These are phyloP conservation scores for Xerus inauris DNA, from an alignment of 2,113 vertebrate genomes.

Conservation along the genomic window DNA sequence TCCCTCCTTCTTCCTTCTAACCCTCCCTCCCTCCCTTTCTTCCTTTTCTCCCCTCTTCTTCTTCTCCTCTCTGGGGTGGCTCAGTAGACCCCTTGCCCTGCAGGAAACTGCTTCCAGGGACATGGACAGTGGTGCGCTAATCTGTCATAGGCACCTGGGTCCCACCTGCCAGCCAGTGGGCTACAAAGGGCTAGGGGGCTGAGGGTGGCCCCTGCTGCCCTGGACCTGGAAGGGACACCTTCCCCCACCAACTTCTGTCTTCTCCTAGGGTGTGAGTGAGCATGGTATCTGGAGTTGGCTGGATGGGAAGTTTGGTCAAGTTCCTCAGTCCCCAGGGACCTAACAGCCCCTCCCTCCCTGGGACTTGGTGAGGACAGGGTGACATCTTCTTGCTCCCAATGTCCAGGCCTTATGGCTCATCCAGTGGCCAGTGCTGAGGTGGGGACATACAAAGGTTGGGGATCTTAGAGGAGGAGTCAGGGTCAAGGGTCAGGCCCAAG, in stretches of 20 bases:
- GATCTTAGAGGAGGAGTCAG: background rate
- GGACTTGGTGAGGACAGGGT: background rate
- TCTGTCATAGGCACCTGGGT: background rate
- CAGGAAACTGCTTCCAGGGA: slow-evolving; percentile 32
- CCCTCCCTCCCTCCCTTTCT: too few species aligned
- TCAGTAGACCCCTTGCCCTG: background rate
- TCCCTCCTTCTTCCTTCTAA: too few species aligned
- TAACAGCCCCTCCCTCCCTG: background rate
- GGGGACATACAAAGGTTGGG: background rate
- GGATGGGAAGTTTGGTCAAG: background rate
- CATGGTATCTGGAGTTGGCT: background rate
- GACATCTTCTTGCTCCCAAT: background rate
- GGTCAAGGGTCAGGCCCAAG: background rate
- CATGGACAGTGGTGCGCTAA: background rate
- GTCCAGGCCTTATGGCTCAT: background rate
- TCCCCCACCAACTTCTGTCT: background rate
- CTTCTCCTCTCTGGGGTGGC: background rate
- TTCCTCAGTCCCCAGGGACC: background rate
- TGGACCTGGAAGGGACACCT: background rate
- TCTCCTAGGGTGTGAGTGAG: too few species aligned
- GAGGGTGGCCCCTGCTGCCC: background rate
- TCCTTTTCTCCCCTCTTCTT: background rate
- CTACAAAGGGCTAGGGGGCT: background rate
- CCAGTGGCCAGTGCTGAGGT: background rate
- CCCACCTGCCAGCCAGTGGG: background rate